Percentiles rank a stretch among this genome's conserved stretches.
Conservation (phyloP, 2,113 vertebrate genomes). For the Pseudorectes ferrugineus region DNA sequence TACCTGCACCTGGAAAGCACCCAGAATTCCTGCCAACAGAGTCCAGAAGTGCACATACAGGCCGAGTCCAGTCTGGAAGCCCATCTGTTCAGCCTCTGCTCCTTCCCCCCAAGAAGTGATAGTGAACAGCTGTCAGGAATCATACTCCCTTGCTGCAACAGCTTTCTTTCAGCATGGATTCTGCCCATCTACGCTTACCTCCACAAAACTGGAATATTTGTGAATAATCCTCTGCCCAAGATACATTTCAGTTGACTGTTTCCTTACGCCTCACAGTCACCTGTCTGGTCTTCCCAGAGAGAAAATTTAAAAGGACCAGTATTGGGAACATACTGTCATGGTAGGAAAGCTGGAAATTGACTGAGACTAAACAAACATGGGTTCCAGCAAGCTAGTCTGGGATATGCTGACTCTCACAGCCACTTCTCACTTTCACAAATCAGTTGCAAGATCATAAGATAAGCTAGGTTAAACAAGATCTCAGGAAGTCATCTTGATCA, state of each 20-base stretch:
- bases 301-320: not conserved
- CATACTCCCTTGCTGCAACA: not conserved
- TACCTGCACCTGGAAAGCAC: not conserved
- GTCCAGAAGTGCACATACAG: not conserved
- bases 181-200: not conserved
- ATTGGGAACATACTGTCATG: not conserved
- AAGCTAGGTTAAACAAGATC: not conserved
- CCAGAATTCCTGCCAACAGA: not conserved
- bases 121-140: not conserved
- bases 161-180: not conserved
- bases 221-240: not conserved
- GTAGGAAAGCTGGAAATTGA: not conserved
- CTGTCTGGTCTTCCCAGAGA: not conserved
- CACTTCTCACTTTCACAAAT: not conserved
- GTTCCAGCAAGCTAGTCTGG: not conserved
- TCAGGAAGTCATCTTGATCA: not conserved
- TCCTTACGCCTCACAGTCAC: not conserved
- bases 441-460: not conserved
- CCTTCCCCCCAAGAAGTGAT: not conserved
- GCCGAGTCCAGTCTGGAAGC: not conserved
- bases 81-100: not conserved
- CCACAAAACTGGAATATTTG: not conserved
- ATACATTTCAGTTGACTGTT: not conserved
- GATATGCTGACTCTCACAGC: not conserved
- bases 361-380: not conserved